Conservation (phyloP, 2,888 invertebrate species). For the Pollenia labialis region DNA sequence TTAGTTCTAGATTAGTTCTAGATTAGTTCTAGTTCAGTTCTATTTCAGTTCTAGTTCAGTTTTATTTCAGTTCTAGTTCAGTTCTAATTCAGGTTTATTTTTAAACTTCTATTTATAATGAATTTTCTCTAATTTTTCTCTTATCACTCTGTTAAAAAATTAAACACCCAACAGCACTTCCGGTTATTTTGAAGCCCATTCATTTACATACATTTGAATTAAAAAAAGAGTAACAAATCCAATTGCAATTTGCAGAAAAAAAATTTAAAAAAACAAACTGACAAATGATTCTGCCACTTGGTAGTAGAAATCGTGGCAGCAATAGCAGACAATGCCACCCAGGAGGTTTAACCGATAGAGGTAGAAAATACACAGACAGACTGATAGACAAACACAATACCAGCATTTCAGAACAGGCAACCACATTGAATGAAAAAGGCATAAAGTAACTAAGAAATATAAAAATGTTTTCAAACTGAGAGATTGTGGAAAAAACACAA, state of each 20-base stretch:
- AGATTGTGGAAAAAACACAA: conserved; percentile 32
- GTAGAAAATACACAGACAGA: conserved; percentile 52
- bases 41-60: too few species aligned
- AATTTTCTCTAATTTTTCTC: neutral
- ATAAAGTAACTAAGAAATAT: conserved; percentile 54
- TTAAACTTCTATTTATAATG: neutral
- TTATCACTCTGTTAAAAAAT: conserved; percentile 43
- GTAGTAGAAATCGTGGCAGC: conserved; percentile 68
- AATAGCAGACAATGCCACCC: conserved; percentile 70
- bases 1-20: too few species aligned
- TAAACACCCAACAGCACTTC: conserved; percentile 60
- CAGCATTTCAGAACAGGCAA: conserved; percentile 29
- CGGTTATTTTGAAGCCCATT: conserved; percentile 71
- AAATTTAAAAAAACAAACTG: conserved; percentile 69
- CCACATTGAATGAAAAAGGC: conserved; percentile 54
- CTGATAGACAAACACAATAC: conserved; percentile 26
- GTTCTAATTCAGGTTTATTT: neutral
- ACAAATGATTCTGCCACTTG: conserved; percentile 76
- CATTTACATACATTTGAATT: conserved; percentile 63
- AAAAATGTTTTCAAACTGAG: conserved; percentile 11
- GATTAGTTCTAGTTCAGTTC: too few species aligned
- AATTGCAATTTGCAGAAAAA: conserved; percentile 76
- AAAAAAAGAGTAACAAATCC: conserved; percentile 75
- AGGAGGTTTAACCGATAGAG: conserved; percentile 65
- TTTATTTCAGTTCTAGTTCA: too few species aligned